A percentile compares a stretch with the other conserved stretches of the same genome.
Evolutionary conservation across 2,888 invertebrate species (phyloP).

Genomic region (Abrostola tripartita): DNA sequence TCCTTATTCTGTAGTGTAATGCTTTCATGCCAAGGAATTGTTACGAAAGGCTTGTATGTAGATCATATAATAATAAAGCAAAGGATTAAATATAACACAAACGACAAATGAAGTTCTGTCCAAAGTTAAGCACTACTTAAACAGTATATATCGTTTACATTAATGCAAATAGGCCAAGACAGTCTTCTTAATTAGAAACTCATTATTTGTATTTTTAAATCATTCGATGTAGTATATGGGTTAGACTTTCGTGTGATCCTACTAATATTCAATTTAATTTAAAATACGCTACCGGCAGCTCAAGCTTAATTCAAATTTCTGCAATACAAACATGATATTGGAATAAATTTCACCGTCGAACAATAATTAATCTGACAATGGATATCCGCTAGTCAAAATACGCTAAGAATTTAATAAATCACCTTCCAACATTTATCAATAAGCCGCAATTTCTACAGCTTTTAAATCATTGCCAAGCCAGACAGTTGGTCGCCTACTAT

Average conservation of each 20-base stretch:
- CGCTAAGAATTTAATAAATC: constrained; percentile 45
- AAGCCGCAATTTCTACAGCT: constrained; percentile 46
- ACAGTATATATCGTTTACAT: too few species aligned
- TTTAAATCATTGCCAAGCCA: constrained; percentile 53
- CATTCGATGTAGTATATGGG: too few species aligned
- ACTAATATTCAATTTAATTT: too few species aligned
- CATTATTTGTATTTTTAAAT: too few species aligned
- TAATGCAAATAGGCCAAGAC: too few species aligned
- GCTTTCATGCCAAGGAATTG: constrained; percentile 10
- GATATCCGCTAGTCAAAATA: constrained; percentile 40
- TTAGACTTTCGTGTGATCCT: too few species aligned
- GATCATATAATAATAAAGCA: constrained; percentile 4
- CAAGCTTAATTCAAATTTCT: not conserved
- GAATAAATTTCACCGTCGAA: constrained; percentile 3
- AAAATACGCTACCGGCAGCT: not conserved
- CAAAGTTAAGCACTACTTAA: not conserved
- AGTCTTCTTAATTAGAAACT: too few species aligned
- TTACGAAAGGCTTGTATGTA: not conserved
- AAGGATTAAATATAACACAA: not conserved
- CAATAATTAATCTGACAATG: constrained; percentile 40
- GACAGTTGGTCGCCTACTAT: constrained; percentile 57
- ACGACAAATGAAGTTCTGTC: not conserved
- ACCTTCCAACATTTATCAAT: constrained; percentile 39
- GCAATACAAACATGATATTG: constrained; percentile 1
- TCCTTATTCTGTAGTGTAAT: constrained; percentile 9